Evolutionary conservation across 2,113 vertebrate species (phyloP).

Genomic region (Corythaeola cristata): DNA sequence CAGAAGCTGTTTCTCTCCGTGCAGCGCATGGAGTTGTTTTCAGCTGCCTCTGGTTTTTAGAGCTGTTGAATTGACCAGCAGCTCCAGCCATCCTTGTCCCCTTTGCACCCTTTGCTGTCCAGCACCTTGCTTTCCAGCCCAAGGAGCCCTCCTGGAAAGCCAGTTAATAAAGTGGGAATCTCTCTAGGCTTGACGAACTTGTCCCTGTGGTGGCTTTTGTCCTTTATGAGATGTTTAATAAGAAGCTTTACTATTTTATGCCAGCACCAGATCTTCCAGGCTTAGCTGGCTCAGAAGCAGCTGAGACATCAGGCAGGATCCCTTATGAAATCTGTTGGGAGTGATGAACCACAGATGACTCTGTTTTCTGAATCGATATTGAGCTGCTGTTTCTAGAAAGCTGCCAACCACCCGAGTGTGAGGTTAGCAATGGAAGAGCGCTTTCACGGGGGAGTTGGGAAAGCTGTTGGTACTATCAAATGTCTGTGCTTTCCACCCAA

Average conservation of each 20-base stretch:
- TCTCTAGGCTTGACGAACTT: not conserved
- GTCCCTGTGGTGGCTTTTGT: not conserved
- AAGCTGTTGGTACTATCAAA: slow-evolving; percentile 1
- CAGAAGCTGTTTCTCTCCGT: not conserved
- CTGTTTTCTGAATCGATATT: not conserved
- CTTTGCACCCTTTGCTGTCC: not conserved
- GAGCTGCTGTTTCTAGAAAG: slow-evolving; percentile 41
- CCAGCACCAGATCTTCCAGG: slow-evolving; percentile 3
- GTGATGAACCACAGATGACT: slow-evolving; percentile 31
- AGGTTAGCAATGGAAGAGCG: not conserved
- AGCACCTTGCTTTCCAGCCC: not conserved
- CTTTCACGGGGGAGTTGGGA: not conserved
- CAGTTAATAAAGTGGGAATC: not conserved
- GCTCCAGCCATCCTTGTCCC: not conserved
- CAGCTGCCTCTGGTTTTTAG: not conserved
- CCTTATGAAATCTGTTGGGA: slow-evolving; percentile 27
- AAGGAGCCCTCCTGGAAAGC: not conserved
- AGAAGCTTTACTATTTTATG: not conserved
- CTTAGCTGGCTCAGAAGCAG: slow-evolving; percentile 28
- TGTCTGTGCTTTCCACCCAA: not conserved
- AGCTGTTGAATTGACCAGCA: not conserved
- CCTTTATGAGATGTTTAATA: not conserved
- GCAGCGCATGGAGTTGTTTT: not conserved
- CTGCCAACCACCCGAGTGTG: not conserved
- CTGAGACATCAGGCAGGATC: slow-evolving; percentile 34